Percentiles rank a stretch among this genome's conserved stretches.
These are phyloP conservation scores for Anabacerthia variegaticeps DNA, from an alignment of 2,797 vertebrate genomes.

Conservation along the genomic window DNA sequence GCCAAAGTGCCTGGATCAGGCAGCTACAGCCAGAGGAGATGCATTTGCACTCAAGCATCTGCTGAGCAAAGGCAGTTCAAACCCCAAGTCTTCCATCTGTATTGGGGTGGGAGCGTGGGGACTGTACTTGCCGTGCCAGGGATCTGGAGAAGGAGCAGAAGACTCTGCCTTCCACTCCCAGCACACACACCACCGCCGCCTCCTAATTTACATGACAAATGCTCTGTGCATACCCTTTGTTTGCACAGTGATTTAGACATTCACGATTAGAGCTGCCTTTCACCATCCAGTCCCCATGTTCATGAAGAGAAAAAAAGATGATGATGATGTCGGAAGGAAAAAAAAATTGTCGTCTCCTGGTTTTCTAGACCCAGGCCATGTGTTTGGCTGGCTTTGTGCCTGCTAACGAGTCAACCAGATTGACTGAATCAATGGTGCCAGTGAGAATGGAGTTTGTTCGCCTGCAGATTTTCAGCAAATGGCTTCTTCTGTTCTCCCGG, in stretches of 20 bases:
- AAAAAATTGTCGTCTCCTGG: slow-evolving; percentile 13
- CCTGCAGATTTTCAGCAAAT: slow-evolving; percentile 50
- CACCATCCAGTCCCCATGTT: slow-evolving; percentile 17
- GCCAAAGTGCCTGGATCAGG: background rate
- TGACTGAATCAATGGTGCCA: slow-evolving; percentile 60
- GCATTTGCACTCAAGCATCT: background rate
- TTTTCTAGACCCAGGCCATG: slow-evolving; percentile 65
- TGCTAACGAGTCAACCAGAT: slow-evolving; percentile 61
- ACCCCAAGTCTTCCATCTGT: background rate
- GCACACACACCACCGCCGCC: background rate
- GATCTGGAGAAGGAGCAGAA: slow-evolving; percentile 20
- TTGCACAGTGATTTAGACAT: slow-evolving; percentile 54
- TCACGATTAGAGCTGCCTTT: slow-evolving; percentile 43
- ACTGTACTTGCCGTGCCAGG: background rate
- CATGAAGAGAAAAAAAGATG: background rate
- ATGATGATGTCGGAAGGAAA: background rate
- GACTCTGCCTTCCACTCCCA: background rate
- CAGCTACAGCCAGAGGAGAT: background rate
- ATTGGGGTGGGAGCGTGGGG: background rate
- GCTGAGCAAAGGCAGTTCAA: background rate
- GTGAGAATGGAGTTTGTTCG: slow-evolving; percentile 50
- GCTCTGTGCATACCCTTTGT: slow-evolving; percentile 44
- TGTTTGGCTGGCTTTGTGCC: slow-evolving; percentile 58
- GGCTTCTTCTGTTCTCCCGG: slow-evolving; percentile 2
- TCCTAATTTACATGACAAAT: slow-evolving; percentile 69